phyloP scores from a whole-genome alignment of 2,888 invertebrate species.

The Thumatha senex region DNA sequence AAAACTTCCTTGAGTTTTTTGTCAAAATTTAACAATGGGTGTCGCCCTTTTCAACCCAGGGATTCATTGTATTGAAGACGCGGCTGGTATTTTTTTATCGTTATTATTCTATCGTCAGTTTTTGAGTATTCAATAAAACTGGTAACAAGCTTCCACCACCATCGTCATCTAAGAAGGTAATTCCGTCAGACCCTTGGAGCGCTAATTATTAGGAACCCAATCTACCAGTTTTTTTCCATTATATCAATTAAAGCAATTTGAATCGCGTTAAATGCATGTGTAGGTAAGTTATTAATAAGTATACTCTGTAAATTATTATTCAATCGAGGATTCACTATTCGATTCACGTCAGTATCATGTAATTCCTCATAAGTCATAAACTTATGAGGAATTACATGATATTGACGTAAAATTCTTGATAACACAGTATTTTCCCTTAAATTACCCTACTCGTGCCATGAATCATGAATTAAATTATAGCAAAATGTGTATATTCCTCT shows the following conservation, averaged over 20 bases:
- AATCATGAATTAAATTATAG: too few relatives aligned
- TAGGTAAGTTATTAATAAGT: too few relatives aligned
- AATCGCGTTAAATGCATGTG: too few relatives aligned
- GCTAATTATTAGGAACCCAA: too few relatives aligned
- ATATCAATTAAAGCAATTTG: too few relatives aligned
- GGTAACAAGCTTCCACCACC: conserved; percentile 31
- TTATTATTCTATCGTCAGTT: conserved; percentile 27
- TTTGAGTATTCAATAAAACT: conserved; percentile 37
- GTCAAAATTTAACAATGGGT: conserved; percentile 62
- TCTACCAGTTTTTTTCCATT: too few relatives aligned
- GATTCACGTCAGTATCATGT: not conserved
- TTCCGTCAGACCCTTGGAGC: not conserved
- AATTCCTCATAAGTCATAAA: not conserved
- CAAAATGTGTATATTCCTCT: too few relatives aligned
- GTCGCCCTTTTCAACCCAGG: conserved; percentile 59
- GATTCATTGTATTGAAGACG: conserved; percentile 53
- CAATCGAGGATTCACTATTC: too few relatives aligned
- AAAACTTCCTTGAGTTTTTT: conserved; percentile 46
- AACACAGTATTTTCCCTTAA: too few relatives aligned
- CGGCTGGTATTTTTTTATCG: conserved; percentile 51
- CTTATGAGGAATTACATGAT: not conserved
- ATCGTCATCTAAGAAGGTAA: conserved; percentile 27
- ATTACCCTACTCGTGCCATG: too few relatives aligned
- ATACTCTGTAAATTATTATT: too few relatives aligned
- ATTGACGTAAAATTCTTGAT: not conserved